A percentile compares a stretch with the other conserved stretches of the same genome.
phyloP scores from a whole-genome alignment of 2,797 vertebrate genomes.

The Melanotaenia maccullochi region DNA sequence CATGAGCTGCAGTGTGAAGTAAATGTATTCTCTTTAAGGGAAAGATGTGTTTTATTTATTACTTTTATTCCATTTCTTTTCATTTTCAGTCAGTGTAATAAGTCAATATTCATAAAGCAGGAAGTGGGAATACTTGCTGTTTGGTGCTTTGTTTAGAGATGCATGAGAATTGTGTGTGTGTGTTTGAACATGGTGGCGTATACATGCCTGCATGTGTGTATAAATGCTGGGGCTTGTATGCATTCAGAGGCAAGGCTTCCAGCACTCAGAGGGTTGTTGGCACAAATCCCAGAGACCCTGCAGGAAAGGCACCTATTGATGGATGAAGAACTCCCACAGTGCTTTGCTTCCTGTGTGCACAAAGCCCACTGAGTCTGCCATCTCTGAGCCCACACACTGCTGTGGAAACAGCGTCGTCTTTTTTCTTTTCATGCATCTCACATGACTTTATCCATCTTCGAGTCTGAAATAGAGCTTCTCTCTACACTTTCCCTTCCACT shows the following conservation, averaged over 20 bases:
- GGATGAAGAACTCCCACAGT: slow-evolving; percentile 77
- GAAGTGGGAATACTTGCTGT: slow-evolving; percentile 12
- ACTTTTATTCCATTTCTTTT: slow-evolving; percentile 24
- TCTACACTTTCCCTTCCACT: no score
- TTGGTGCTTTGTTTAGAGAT: no score
- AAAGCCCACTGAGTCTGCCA: slow-evolving; percentile 68
- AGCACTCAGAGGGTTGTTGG: slow-evolving; percentile 66
- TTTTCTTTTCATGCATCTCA: slow-evolving; percentile 13
- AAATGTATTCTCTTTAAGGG: slow-evolving; percentile 42
- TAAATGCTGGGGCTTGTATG: slow-evolving; percentile 25
- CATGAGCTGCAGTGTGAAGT: slow-evolving; percentile 13
- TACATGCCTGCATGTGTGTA: background rate
- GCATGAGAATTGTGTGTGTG: background rate
- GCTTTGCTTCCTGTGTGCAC: slow-evolving; percentile 74
- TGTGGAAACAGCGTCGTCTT: slow-evolving; percentile 48
- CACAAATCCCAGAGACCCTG: slow-evolving; percentile 68
- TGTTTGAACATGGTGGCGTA: background rate
- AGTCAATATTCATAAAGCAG: slow-evolving; percentile 64
- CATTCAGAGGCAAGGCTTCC: slow-evolving; percentile 41
- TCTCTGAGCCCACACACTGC: slow-evolving; percentile 63
- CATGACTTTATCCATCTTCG: slow-evolving; percentile 32
- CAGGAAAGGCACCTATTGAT: slow-evolving; percentile 79
- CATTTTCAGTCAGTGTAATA: slow-evolving; percentile 36
- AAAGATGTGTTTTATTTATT: slow-evolving; percentile 38
- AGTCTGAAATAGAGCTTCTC: no score